Conservation (phyloP, 2,113 vertebrate species). For the Mesitornis unicolor region DNA sequence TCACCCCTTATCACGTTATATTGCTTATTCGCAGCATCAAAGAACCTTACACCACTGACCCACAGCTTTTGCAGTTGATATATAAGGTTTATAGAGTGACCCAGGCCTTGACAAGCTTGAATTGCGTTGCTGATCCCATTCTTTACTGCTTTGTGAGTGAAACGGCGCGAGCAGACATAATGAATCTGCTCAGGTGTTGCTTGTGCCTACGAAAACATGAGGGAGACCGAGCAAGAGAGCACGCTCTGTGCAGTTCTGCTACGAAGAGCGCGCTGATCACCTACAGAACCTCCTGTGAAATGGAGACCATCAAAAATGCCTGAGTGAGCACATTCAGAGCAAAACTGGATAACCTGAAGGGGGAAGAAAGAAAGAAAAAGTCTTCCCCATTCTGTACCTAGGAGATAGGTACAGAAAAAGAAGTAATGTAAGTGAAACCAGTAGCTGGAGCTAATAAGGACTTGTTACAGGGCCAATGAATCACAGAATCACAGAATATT, state of each 20-base stretch:
- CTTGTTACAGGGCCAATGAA: background rate
- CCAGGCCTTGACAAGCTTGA: conserved; percentile 78
- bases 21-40: conserved; percentile 75
- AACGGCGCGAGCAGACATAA: conserved; percentile 74
- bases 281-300: background rate
- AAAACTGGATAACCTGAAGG: background rate
- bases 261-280: background rate
- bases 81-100: conserved; percentile 78
- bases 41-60: conserved; percentile 22
- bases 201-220: background rate
- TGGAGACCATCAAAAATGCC: background rate
- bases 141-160: conserved; percentile 89
- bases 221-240: background rate
- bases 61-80: background rate
- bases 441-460: background rate
- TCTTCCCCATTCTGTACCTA: background rate
- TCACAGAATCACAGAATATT: no score
- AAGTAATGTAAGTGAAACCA: background rate
- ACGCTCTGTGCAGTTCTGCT: background rate
- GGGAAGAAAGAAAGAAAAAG: background rate
- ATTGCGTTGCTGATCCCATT: conserved; percentile 85
- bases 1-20: conserved; percentile 82
- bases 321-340: background rate
- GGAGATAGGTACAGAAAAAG: background rate
- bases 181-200: conserved; percentile 68